Percentiles rank a stretch among this genome's conserved stretches.
These are phyloP conservation scores for Hucho hucho DNA, from an alignment of 2,113 vertebrate species.

Conservation along the genomic window DNA sequence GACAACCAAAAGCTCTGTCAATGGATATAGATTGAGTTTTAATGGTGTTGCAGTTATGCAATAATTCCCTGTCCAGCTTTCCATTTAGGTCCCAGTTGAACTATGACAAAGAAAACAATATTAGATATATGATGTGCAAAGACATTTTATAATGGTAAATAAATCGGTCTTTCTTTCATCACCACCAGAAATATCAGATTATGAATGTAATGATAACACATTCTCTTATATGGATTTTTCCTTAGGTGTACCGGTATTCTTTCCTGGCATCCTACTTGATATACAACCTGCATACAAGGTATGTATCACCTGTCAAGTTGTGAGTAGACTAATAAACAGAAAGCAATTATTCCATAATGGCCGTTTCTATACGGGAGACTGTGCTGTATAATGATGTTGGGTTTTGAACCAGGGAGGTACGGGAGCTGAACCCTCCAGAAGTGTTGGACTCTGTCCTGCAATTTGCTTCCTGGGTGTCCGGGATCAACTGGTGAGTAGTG, in stretches of 20 bases:
- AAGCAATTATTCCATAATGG: too few relatives aligned
- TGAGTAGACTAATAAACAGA: too few relatives aligned
- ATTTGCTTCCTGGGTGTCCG: slow-evolving; percentile 90
- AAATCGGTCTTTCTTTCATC: too few relatives aligned
- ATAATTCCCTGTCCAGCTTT: too few relatives aligned
- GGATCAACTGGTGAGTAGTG: slow-evolving; percentile 87
- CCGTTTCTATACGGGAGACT: slow-evolving; percentile 4
- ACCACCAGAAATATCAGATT: neutral
- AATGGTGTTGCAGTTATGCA: too few relatives aligned
- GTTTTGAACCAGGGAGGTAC: slow-evolving; percentile 83
- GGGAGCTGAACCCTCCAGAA: slow-evolving; percentile 95
- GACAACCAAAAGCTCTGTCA: slow-evolving; percentile 9
- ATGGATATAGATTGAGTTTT: too few relatives aligned
- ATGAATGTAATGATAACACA: neutral
- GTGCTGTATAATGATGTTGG: slow-evolving; percentile 16
- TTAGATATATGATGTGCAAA: too few relatives aligned
- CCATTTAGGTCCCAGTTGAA: neutral
- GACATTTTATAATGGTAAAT: too few relatives aligned
- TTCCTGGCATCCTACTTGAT: slow-evolving; percentile 70
- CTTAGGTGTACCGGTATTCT: slow-evolving; percentile 65
- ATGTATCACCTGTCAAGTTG: neutral
- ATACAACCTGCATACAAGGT: slow-evolving; percentile 71
- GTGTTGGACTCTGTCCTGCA: slow-evolving; percentile 91
- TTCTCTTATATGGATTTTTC: neutral
- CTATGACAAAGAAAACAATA: neutral